Conservation (phyloP, 1,140 invertebrate species). For the Brachionus koreanus region DNA sequence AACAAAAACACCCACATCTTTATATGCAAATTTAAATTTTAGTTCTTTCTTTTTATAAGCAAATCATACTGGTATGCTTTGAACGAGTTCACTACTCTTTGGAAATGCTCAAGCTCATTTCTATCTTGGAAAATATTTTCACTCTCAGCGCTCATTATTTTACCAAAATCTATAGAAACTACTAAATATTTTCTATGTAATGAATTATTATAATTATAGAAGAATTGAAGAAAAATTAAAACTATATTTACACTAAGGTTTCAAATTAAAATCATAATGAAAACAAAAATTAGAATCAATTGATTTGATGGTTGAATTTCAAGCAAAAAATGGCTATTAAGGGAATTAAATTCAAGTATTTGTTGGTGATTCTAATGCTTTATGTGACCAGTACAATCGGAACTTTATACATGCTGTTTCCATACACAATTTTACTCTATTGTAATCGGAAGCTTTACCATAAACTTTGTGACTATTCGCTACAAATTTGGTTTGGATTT, state of each 20-base stretch:
- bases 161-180: constrained; percentile 14
- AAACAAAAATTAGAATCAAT: not conserved
- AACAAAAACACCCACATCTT: not conserved
- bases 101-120: constrained; percentile 20
- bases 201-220: constrained; percentile 11
- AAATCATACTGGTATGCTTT: constrained; percentile 14
- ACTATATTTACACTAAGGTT: not conserved
- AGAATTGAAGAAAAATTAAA: not conserved
- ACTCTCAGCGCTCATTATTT: not conserved
- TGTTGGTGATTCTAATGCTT: not conserved
- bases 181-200: constrained; percentile 12
- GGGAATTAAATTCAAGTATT: not conserved
- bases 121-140: constrained; percentile 14
- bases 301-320: not conserved
- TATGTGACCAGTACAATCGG: constrained; percentile 31
- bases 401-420: constrained; percentile 23
- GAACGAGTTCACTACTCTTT: constrained; percentile 12
- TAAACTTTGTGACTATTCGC: not conserved
- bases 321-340: not conserved
- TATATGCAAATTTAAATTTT: not conserved
- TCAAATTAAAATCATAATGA: not conserved
- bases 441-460: constrained; percentile 15
- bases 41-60: not conserved
- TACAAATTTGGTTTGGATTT: constrained; percentile 31
- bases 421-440: not conserved